Base-by-base conservation (phyloP, 2,888 invertebrate species). In the Agrotis segetum region DNA sequence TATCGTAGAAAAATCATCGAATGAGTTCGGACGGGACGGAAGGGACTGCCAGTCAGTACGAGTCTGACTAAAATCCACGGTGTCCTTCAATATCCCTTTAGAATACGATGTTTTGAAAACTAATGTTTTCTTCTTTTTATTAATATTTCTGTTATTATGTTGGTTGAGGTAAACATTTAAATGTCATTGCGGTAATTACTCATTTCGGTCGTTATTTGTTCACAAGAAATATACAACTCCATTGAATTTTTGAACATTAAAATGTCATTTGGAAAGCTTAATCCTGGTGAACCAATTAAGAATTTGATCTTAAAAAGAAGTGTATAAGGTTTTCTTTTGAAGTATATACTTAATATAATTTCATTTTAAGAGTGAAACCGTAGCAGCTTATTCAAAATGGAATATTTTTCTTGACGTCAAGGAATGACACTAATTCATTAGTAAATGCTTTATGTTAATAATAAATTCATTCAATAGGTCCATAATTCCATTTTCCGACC, bases 171-270 rank as follows among this genome's bases (percentile, higher is more conserved):
- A 17, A 49, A 49, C 55, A 77, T 77, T 61, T 7, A 47, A 40
- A 60, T 78, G 44, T 55, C 55, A 77, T 46, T 56, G 49, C n/a
- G 17, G 13, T 40, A 40, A 77, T 60, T 44, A 19, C 34, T 44
- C 21, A 17, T 19, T n/a, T 44, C 44, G n/a, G 16, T 3, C 40
- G 47, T 47, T 21, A 3, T 55, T 67, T 59, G 40, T 52, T 13
- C 56, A 13, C 16, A 40, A 44, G 49, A 50, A 13, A 34, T 40
- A 19, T 50, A 19, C 24, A 46, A 50, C 24, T 24, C 19, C 19
- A 58, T 24, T 58, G 46, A 21, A 46, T 77, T 58, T 67, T 72
- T 47, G 19, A 24, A 52, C 71, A 70, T 72, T 77, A 77, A 77
- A 77, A 58, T 70, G 11, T 13, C 50, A 68, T 68, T 77, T 49